These are phyloP conservation scores for Erynnis tages DNA, from an alignment of 2,888 invertebrate species.

Conservation along the genomic window DNA sequence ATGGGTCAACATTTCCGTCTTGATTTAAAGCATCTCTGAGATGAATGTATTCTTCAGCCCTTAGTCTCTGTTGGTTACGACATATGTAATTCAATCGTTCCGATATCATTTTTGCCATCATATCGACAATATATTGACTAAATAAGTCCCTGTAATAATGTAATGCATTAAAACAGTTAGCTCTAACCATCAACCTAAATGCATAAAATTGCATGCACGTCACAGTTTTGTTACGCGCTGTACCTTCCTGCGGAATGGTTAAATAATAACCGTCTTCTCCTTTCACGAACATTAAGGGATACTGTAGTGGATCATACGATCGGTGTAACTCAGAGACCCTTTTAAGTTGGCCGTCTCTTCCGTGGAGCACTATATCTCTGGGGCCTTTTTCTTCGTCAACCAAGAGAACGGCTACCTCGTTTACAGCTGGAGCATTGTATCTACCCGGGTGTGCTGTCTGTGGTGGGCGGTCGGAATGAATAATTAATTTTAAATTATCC, in stretches of 20 bases:
- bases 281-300: neutral
- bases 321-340: neutral
- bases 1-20: constrained; percentile 33
- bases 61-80: constrained; percentile 35
- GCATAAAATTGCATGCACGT: constrained; percentile 37
- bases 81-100: constrained; percentile 37
- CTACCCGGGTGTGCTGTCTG: constrained; percentile 25
- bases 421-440: constrained; percentile 26
- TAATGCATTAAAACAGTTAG: neutral
- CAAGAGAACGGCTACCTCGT: constrained; percentile 26
- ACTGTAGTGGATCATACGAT: neutral
- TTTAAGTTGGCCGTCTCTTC: neutral
- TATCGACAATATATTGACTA: constrained; percentile 30
- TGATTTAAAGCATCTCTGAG: constrained; percentile 33
- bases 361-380: neutral
- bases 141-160: constrained; percentile 25
- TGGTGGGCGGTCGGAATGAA: constrained; percentile 32
- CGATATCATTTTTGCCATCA: constrained; percentile 37
- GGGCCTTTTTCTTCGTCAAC: neutral
- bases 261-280: neutral
- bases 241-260: constrained; percentile 20
- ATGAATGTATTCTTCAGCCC: constrained; percentile 35
- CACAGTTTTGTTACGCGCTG: constrained; percentile 33
- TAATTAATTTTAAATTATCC: constrained; percentile 35
- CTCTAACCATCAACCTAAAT: constrained; percentile 12